Conservation (phyloP, 1,140 invertebrate genomes). For the Paracyclopina nana region DNA sequence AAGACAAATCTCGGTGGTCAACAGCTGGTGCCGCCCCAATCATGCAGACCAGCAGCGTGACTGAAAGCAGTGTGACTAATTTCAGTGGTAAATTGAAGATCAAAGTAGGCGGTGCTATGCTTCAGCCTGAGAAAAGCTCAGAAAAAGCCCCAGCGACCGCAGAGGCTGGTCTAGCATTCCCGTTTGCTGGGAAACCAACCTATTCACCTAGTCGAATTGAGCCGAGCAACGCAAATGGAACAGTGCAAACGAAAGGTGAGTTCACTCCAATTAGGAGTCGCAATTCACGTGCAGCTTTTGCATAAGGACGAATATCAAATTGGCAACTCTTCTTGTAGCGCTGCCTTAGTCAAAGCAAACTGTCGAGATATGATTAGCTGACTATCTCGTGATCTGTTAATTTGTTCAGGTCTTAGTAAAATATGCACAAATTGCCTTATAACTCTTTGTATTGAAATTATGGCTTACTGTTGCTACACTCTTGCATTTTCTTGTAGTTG, state of each 20-base stretch:
- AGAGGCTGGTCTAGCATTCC: not conserved
- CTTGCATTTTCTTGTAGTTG: too few relatives aligned
- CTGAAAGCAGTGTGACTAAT: too few relatives aligned
- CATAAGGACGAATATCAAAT: not conserved
- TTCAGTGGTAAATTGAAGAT: not conserved
- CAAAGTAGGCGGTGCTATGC: too few relatives aligned
- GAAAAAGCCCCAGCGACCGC: not conserved
- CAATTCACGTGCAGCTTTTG: not conserved
- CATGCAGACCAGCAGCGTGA: too few relatives aligned
- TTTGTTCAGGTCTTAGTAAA: not conserved
- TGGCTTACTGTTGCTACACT: too few relatives aligned
- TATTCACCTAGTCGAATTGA: slow-evolving; percentile 15
- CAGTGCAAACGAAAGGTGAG: slow-evolving; percentile 1
- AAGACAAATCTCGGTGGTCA: too few relatives aligned
- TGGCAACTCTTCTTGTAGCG: not conserved
- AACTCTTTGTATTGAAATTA: too few relatives aligned
- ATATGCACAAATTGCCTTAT: too few relatives aligned
- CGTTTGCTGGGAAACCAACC: slow-evolving; percentile 11
- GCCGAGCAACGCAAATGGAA: not conserved
- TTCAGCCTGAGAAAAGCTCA: not conserved
- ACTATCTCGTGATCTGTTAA: not conserved
- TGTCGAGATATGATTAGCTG: not conserved
- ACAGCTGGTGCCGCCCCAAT: too few relatives aligned
- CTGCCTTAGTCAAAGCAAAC: not conserved
- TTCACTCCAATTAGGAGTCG: not conserved